Evolutionary conservation across 2,113 vertebrate genomes (phyloP).

Genomic region (Prunella himalayana): DNA sequence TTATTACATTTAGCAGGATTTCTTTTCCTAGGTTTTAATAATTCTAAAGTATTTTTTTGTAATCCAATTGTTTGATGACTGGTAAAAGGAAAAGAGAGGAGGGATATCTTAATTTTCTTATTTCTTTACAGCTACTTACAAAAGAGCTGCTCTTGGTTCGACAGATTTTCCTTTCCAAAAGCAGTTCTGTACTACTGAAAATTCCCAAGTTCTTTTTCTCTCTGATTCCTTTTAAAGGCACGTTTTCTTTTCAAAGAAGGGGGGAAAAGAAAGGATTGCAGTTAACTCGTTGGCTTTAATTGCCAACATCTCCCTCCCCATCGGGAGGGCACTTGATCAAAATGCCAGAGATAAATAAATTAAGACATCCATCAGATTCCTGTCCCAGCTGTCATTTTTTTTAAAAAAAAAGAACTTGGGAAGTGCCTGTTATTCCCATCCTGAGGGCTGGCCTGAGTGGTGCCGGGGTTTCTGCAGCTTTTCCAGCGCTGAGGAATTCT

Average conservation of each 20-base stretch:
- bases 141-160: neutral
- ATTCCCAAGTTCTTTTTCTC: neutral
- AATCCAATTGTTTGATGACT: neutral
- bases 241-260: neutral
- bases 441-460: neutral
- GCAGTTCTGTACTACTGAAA: neutral
- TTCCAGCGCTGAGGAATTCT: neutral
- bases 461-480: neutral
- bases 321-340: neutral
- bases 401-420: neutral
- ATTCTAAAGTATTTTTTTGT: neutral
- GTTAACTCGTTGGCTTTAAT: constrained; percentile 22
- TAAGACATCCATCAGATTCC: neutral
- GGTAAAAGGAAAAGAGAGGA: neutral
- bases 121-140: neutral
- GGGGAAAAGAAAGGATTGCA: neutral
- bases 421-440: neutral
- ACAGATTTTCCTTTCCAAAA: neutral
- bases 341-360: constrained; percentile 20
- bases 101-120: neutral
- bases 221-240: neutral
- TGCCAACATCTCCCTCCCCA: neutral
- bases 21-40: neutral
- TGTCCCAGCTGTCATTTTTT: neutral
- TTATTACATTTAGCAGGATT: neutral